Base-by-base conservation (phyloP, 2,888 invertebrate species). In the Drosophila histrio region DNA sequence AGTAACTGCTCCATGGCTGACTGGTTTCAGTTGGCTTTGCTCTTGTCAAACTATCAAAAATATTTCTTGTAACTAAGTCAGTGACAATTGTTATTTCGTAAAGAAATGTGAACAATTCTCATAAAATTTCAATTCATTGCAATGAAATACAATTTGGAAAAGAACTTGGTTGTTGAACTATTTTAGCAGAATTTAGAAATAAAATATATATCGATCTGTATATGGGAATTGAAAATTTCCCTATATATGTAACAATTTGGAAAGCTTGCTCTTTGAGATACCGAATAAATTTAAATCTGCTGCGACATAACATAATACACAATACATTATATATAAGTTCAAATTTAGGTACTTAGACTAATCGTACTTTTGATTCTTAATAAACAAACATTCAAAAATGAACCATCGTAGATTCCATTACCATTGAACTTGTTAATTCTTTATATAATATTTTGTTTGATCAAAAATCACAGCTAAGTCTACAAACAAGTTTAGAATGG, bases 41-140 rank as follows among this genome's bases (percentile, higher is more conserved):
- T 75, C 57, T 50, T 59, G 66, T 47, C 66, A 71, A 28, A 28
- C 38, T 24, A 47, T 54, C 69, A 61, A 56, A 60, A 65, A 75
- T 44, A 63, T 67, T 32, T 65, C 28, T 53, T 68, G 79, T 36
- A 61, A 50, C 60, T 78, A 70, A 63, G 56, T 36, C 15, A 8
- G 15, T 19, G 26, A 26, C 70, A 63, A 73, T 73, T 65, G 60
- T 24, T 34, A 28, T 54, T 58, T 56, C 26, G 19, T 17, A 6
- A 28, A 15, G 21, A 46, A 36, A 59, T 11, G 38, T 43, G 56
- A 64, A 43, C 32, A 63, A 44, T 36, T n/a, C 22, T 34, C 34
- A 59, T 44, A 9, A 50, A 39, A 50, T 34, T 58, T 43, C 13
- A 76, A 53, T 66, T 56, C 30, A 56, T 59, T 65, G 56, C 24